A percentile compares a stretch with the other conserved stretches of the same genome.
These are phyloP conservation scores for Linnaemya vulpina DNA, from an alignment of 2,888 invertebrate genomes.

Conservation along the genomic window DNA sequence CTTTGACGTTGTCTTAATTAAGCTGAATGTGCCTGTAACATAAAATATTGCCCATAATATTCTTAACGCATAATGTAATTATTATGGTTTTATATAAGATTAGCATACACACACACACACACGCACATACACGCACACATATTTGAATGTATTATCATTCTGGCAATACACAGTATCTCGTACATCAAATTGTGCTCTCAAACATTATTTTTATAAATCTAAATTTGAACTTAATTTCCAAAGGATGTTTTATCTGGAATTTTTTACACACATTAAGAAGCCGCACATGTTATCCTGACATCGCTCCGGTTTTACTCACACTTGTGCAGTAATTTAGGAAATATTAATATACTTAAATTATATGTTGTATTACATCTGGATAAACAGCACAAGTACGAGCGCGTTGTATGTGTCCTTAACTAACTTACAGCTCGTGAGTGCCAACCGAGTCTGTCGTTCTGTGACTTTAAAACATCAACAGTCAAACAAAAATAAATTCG, in stretches of 20 bases:
- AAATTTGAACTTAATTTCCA: not conserved
- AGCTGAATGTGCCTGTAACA: not conserved
- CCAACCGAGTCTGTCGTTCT: no score
- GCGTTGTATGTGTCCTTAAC: no score
- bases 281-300: not conserved
- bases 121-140: not conserved
- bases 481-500: no score
- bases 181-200: not conserved
- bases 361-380: no score
- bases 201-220: not conserved
- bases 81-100: slow-evolving; percentile 18
- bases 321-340: not conserved
- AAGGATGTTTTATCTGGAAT: not conserved
- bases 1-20: not conserved
- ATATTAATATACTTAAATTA: not conserved
- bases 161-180: not conserved
- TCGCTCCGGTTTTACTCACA: not conserved
- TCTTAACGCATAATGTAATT: slow-evolving; percentile 32
- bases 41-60: slow-evolving; percentile 23
- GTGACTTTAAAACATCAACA: not conserved
- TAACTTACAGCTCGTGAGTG: no score
- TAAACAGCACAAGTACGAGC: no score
- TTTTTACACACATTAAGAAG: not conserved
- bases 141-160: not conserved
- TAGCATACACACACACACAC: not conserved